Evolutionary conservation across 2,797 vertebrate species (phyloP).

Genomic region (Aplochiton taeniatus): DNA sequence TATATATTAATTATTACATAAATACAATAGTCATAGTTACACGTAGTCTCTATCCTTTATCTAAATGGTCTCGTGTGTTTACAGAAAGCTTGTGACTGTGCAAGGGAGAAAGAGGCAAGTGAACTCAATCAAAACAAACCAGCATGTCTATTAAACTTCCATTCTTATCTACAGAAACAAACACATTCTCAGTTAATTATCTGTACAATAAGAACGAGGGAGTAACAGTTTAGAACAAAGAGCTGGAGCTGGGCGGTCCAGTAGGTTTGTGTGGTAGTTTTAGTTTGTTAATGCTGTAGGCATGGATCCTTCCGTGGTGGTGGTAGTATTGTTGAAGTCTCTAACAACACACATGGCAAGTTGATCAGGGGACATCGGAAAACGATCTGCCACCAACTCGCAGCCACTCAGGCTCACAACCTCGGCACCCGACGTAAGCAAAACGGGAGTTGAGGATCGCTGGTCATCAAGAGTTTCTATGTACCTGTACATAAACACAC

Average conservation of each 20-base stretch:
- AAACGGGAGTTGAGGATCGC: too few species aligned
- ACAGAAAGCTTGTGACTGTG: slow-evolving; percentile 54
- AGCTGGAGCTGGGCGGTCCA: slow-evolving; percentile 20
- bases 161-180: slow-evolving; percentile 51
- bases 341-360: slow-evolving; percentile 17
- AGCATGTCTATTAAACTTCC: slow-evolving; percentile 47
- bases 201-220: slow-evolving; percentile 52
- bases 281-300: slow-evolving; percentile 28
- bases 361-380: slow-evolving; percentile 25
- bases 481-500: slow-evolving; percentile 27
- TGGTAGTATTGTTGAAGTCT: slow-evolving; percentile 20
- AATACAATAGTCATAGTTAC: slow-evolving; percentile 70
- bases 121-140: slow-evolving; percentile 49
- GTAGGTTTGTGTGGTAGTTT: not conserved
- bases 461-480: slow-evolving; percentile 11
- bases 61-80: slow-evolving; percentile 55
- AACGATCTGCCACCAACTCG: slow-evolving; percentile 5
- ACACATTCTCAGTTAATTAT: slow-evolving; percentile 76
- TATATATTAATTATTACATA: slow-evolving; percentile 81
- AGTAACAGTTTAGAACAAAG: slow-evolving; percentile 34
- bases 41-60: slow-evolving; percentile 54
- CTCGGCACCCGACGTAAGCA: not conserved
- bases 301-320: slow-evolving; percentile 18
- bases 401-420: slow-evolving; percentile 23
- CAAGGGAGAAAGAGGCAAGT: slow-evolving; percentile 51